Conservation (phyloP, 2,888 invertebrate species). For the Eupithecia exiguata region DNA sequence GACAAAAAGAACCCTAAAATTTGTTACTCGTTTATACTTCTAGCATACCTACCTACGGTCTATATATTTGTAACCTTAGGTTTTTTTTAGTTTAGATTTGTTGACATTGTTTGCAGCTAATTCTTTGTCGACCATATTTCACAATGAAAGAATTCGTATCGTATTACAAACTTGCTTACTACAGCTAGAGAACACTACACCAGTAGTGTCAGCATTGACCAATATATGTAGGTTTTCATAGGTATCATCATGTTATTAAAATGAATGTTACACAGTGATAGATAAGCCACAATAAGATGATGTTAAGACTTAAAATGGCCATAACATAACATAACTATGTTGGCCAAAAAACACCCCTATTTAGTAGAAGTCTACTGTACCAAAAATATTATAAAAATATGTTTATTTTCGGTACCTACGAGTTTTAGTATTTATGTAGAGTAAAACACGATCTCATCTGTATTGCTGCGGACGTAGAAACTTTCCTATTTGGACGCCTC, state of each 20-base stretch:
- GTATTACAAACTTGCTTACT: neutral
- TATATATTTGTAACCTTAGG: neutral
- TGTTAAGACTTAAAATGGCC: too few species aligned
- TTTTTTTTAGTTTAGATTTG: neutral
- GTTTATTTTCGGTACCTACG: neutral
- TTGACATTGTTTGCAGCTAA: neutral
- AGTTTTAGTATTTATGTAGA: neutral
- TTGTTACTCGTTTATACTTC: neutral
- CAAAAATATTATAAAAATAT: too few species aligned
- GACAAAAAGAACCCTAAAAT: too few species aligned
- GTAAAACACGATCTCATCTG: neutral
- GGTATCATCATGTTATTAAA: too few species aligned
- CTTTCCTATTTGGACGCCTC: neutral
- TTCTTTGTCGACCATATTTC: neutral
- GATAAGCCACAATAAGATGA: too few species aligned
- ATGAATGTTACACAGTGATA: neutral
- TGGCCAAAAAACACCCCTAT: too few species aligned
- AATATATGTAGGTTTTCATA: neutral
- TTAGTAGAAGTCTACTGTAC: too few species aligned
- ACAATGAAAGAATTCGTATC: neutral
- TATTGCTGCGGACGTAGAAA: neutral
- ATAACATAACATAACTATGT: too few species aligned
- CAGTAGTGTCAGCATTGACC: neutral
- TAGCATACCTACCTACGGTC: neutral
- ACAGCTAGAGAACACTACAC: too few species aligned